These are phyloP conservation scores for Limnephilus rhombicus DNA, from an alignment of 2,888 invertebrate genomes.

Conservation along the genomic window DNA sequence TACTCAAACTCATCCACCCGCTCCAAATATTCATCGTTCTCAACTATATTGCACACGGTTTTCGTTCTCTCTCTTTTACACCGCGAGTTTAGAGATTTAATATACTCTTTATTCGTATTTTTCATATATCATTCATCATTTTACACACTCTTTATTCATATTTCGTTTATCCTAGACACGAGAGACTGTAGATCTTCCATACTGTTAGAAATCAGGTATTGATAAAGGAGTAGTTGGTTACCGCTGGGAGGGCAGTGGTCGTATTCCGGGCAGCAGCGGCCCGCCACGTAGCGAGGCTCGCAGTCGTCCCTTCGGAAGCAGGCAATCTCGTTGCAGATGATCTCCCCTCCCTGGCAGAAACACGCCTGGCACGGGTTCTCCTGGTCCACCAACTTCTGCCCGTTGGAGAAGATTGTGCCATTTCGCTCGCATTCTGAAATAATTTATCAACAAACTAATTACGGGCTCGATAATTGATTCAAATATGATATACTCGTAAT, in stretches of 20 bases:
- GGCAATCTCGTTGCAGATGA: conserved; percentile 86
- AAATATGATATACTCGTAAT: not conserved
- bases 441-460: not conserved
- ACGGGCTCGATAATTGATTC: not conserved
- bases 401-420: conserved; percentile 86
- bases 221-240: conserved; percentile 66
- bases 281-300: conserved; percentile 83
- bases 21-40: no score
- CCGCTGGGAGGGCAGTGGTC: conserved; percentile 88
- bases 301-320: conserved; percentile 88
- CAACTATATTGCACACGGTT: not conserved
- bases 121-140: no score
- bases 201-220: conserved; percentile 13
- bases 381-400: conserved; percentile 85
- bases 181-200: not conserved
- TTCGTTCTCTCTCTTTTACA: no score
- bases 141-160: not conserved
- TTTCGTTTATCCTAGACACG: not conserved
- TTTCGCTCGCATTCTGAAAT: conserved; percentile 86
- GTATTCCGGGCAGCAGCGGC: conserved; percentile 89
- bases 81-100: no score
- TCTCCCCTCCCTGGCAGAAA: conserved; percentile 88
- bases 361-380: conserved; percentile 88
- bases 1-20: no score
- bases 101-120: not conserved